phyloP scores from a whole-genome alignment of 1,140 invertebrate species.

The Pomacea maculata region DNA sequence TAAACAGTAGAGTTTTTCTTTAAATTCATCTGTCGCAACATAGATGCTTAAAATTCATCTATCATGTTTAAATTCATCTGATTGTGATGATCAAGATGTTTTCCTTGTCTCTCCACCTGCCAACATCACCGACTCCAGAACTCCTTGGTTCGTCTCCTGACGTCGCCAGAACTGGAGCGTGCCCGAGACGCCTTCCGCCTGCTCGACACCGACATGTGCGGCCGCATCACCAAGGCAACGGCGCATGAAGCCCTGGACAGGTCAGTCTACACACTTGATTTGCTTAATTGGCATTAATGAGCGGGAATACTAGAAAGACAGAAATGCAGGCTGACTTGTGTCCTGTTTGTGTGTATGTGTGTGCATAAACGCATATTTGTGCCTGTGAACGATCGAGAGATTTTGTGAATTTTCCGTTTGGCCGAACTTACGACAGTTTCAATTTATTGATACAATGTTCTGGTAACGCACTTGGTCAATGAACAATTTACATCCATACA shows the following conservation, averaged over 20 bases:
- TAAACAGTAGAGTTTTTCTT: not conserved
- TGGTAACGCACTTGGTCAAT: too few relatives aligned
- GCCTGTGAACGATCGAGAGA: too few relatives aligned
- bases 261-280: slow-evolving; percentile 4
- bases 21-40: not conserved
- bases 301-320: too few relatives aligned
- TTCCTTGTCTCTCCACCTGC: not conserved
- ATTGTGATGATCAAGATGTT: not conserved
- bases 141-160: slow-evolving; percentile 26
- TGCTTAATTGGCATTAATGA: too few relatives aligned
- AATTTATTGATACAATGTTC: too few relatives aligned
- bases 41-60: not conserved
- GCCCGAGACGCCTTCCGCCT: slow-evolving; percentile 30
- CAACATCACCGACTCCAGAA: slow-evolving; percentile 16
- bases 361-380: too few relatives aligned
- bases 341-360: too few relatives aligned
- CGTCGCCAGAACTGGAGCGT: slow-evolving; percentile 33
- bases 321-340: too few relatives aligned
- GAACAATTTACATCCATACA: too few relatives aligned
- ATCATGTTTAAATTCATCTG: not conserved
- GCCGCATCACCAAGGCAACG: slow-evolving; percentile 32
- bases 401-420: too few relatives aligned
- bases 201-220: slow-evolving; percentile 27
- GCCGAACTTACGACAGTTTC: too few relatives aligned
- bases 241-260: slow-evolving; percentile 34